Percentiles rank a stretch among this genome's conserved stretches.
phyloP scores from a whole-genome alignment of 92 coral and sea anemone genomes.

The Parazoanthus atlanticus region DNA sequence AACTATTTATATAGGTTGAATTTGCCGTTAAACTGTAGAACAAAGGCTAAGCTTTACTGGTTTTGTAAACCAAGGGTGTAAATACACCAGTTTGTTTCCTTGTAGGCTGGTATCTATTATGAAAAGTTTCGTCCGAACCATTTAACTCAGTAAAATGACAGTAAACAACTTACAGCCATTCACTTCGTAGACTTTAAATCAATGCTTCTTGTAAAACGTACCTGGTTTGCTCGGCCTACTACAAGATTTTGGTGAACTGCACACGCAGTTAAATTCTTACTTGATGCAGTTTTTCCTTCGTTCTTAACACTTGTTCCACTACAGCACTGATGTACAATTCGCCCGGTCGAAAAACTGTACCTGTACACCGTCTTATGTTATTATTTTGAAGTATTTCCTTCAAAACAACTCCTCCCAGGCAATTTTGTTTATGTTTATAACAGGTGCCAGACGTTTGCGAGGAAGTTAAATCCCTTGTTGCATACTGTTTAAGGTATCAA shows the following conservation, averaged over 20 bases:
- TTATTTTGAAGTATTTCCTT: not conserved
- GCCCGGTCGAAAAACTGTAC: not conserved
- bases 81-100: not conserved
- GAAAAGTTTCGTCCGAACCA: too few species aligned
- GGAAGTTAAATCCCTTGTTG: constrained; percentile 12
- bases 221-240: not conserved
- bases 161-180: too few species aligned
- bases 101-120: not conserved
- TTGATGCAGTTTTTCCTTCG: not conserved
- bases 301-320: not conserved
- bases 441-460: constrained; percentile 6
- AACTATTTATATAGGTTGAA: not conserved
- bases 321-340: not conserved
- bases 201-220: not conserved
- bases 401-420: constrained; percentile 20
- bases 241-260: not conserved
- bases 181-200: too few species aligned
- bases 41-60: not conserved
- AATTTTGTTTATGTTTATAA: constrained; percentile 20
- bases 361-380: not conserved
- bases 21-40: not conserved
- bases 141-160: too few species aligned
- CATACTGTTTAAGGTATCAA: constrained; percentile 20
- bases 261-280: not conserved
- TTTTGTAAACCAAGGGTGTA: not conserved